Evolutionary conservation across 1,140 invertebrate genomes (phyloP).

Genomic region (Listronotus bonariensis): DNA sequence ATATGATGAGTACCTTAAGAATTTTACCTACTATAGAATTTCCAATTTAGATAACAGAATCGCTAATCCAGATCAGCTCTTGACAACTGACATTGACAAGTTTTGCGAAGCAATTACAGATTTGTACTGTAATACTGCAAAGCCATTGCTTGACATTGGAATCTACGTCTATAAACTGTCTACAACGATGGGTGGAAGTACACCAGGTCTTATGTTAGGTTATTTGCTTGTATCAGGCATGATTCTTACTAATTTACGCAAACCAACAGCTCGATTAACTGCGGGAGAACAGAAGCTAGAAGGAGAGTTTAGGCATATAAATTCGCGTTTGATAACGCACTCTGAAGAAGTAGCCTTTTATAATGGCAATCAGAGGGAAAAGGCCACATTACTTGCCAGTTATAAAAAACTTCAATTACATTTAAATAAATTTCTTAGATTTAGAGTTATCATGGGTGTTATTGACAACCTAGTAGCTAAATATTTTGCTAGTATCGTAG

Average conservation of each 20-base stretch:
- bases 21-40: constrained; percentile 97
- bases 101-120: constrained; percentile 95
- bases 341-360: constrained; percentile 99
- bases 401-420: constrained; percentile 90
- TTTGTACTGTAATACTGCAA: constrained; percentile 96
- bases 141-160: constrained; percentile 92
- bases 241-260: constrained; percentile 77
- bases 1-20: constrained; percentile 92
- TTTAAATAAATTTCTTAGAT: constrained; percentile 87
- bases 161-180: constrained; percentile 93
- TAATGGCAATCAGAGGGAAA: constrained; percentile 88
- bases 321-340: constrained; percentile 94
- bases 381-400: constrained; percentile 82
- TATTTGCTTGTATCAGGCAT: constrained; percentile 86
- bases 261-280: constrained; percentile 86
- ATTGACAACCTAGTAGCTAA: constrained; percentile 96
- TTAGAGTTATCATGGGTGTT: constrained; percentile 91
- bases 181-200: constrained; percentile 78
- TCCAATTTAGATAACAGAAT: constrained; percentile 93
- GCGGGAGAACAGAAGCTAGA: constrained; percentile 94
- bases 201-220: constrained; percentile 81
- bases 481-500: constrained; percentile 93
- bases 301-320: constrained; percentile 96
- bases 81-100: constrained; percentile 96
- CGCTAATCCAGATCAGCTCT: constrained; percentile 93